A percentile compares a stretch with the other conserved stretches of the same genome.
These are phyloP conservation scores for Philhelius pedissequus DNA, from an alignment of 2,888 invertebrate genomes.

Conservation along the genomic window DNA sequence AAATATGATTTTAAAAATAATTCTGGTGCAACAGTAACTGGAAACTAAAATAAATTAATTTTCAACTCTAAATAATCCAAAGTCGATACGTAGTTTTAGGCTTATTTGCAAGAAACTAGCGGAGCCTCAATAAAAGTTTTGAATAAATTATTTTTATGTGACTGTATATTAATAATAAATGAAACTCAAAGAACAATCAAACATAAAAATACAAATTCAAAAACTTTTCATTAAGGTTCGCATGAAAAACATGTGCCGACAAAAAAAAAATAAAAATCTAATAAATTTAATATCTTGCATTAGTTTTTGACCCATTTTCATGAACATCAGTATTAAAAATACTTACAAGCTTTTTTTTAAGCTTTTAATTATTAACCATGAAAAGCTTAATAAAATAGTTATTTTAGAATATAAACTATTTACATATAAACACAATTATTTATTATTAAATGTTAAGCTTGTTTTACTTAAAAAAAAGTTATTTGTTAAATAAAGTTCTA, in stretches of 20 bases:
- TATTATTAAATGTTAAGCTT: conserved; percentile 24
- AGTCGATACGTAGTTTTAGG: conserved; percentile 79
- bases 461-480: neutral
- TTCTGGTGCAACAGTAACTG: neutral
- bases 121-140: conserved; percentile 53
- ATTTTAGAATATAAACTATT: conserved; percentile 31
- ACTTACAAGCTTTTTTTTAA: neutral
- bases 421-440: neutral
- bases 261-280: neutral
- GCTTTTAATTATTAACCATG: too few relatives aligned
- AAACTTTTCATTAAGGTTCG: conserved; percentile 52
- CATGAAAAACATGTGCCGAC: neutral
- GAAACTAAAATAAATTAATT: too few relatives aligned
- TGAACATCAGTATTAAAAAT: conserved; percentile 19
- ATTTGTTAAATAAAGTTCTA: neutral
- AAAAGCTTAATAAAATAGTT: too few relatives aligned
- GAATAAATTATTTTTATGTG: conserved; percentile 39
- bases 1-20: neutral
- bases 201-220: conserved; percentile 38
- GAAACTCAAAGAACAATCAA: neutral
- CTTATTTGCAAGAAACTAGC: conserved; percentile 72
- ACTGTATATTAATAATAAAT: neutral
- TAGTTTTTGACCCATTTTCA: conserved; percentile 33
- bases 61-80: conserved; percentile 73
- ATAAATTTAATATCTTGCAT: conserved; percentile 24